Evolutionary conservation across 2,888 invertebrate species (phyloP).

Genomic region (Leptinotarsa peninsularis): DNA sequence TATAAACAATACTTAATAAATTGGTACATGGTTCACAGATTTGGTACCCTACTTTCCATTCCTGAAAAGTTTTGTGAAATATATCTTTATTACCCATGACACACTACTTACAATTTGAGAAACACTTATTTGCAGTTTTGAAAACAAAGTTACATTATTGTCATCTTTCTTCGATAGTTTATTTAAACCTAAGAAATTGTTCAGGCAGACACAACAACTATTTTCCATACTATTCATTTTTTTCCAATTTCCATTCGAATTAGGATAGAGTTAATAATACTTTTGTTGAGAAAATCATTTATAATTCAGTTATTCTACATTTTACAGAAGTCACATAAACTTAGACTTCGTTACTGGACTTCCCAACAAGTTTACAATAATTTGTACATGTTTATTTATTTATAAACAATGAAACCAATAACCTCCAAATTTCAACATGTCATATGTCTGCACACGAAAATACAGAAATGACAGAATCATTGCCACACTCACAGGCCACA

Average conservation of each 20-base stretch:
- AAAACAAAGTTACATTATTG: constrained; percentile 41
- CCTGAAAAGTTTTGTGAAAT: constrained; percentile 38
- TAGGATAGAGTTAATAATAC: too few relatives aligned
- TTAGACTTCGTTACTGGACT: too few relatives aligned
- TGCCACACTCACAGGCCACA: too few relatives aligned
- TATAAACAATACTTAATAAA: constrained; percentile 48
- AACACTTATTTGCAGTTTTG: constrained; percentile 45
- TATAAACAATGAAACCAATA: too few relatives aligned
- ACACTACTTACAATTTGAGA: constrained; percentile 49
- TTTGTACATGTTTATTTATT: too few relatives aligned
- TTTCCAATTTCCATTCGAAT: not conserved
- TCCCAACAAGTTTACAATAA: too few relatives aligned
- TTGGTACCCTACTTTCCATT: constrained; percentile 45
- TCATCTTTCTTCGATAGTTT: constrained; percentile 45
- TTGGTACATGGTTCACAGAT: constrained; percentile 52
- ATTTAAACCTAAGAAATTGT: constrained; percentile 41
- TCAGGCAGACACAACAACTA: constrained; percentile 51
- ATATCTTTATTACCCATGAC: not conserved
- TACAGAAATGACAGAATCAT: too few relatives aligned
- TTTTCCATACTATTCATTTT: constrained; percentile 13
- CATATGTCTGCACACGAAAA: too few relatives aligned
- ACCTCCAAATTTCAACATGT: too few relatives aligned
- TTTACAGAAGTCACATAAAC: too few relatives aligned
- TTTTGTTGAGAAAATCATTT: too few relatives aligned
- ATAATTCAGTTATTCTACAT: too few relatives aligned